A percentile compares a stretch with the other conserved stretches of the same genome.
Evolutionary conservation across 2,888 invertebrate species (phyloP).

Genomic region (Cryptosula pallasiana): DNA sequence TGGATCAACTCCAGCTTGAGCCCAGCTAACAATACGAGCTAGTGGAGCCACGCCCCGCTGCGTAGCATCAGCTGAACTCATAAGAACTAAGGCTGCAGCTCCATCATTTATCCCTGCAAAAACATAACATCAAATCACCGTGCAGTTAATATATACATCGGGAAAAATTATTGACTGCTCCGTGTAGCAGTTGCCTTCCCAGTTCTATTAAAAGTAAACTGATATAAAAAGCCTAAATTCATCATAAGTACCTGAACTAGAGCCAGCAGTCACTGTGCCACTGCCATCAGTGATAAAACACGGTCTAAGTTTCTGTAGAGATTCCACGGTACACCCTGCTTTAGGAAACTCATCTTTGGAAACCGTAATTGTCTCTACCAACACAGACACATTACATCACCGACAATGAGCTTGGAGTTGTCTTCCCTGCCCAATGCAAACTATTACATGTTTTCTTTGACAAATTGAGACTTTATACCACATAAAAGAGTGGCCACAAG

Average conservation of each 20-base stretch:
- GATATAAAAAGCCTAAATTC: no score
- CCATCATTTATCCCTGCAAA: conserved; percentile 69
- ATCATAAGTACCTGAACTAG: conserved; percentile 68
- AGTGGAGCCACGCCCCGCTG: conserved; percentile 62
- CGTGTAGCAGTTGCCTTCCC: no score
- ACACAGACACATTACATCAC: no score
- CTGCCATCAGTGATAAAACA: conserved; percentile 61
- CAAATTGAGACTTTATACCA: no score
- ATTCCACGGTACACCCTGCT: conserved; percentile 60
- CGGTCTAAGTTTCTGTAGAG: conserved; percentile 62
- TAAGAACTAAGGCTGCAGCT: conserved; percentile 76
- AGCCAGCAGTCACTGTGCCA: conserved; percentile 65
- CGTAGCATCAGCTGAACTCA: conserved; percentile 61
- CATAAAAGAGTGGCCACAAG: no score
- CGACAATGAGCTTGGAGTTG: no score
- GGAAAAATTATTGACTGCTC: no score
- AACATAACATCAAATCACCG: no score
- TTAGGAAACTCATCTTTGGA: conserved; percentile 67
- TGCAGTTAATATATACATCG: no score
- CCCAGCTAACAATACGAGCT: conserved; percentile 70
- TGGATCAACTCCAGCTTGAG: conserved; percentile 75
- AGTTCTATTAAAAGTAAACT: no score
- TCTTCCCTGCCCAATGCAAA: no score
- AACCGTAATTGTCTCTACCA: conserved; percentile 29
- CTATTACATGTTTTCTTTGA: no score